These are phyloP conservation scores for Nephrotoma guestfalica DNA, from an alignment of 2,888 invertebrate genomes.

Conservation along the genomic window DNA sequence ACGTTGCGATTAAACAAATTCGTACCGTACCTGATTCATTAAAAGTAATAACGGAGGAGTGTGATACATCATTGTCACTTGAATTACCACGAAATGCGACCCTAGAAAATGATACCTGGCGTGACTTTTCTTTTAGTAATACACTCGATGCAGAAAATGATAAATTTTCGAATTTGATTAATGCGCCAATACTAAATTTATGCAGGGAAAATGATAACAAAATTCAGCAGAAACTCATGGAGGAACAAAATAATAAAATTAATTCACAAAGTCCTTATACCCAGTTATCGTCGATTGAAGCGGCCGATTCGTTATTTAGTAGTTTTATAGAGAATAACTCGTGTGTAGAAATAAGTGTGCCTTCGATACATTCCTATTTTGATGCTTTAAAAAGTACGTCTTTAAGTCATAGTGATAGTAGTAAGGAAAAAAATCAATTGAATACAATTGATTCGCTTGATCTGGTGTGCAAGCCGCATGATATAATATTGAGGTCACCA, in stretches of 20 bases:
- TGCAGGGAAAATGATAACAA: neutral
- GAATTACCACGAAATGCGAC: neutral
- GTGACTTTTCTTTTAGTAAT: neutral
- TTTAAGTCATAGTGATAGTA: neutral
- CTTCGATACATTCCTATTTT: conserved; percentile 2
- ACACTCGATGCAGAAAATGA: neutral
- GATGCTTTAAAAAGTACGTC: neutral
- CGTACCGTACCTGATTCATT: neutral
- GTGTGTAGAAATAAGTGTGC: neutral
- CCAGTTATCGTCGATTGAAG: neutral
- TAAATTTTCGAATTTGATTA: neutral
- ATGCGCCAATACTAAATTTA: neutral
- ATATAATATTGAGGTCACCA: neutral
- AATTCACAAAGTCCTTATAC: neutral
- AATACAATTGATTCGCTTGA: neutral
- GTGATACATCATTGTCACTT: neutral
- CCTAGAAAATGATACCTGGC: neutral
- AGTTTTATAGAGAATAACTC: neutral
- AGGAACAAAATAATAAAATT: neutral
- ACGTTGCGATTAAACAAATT: neutral
- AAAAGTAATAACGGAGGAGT: neutral
- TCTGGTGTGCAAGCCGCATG: neutral
- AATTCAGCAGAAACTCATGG: neutral
- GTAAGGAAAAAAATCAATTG: neutral
- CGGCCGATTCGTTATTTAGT: neutral